Percentiles rank a stretch among this genome's conserved stretches.
Evolutionary conservation across 2,797 vertebrate species (phyloP).

Genomic region (Acanthurus leucopareius): DNA sequence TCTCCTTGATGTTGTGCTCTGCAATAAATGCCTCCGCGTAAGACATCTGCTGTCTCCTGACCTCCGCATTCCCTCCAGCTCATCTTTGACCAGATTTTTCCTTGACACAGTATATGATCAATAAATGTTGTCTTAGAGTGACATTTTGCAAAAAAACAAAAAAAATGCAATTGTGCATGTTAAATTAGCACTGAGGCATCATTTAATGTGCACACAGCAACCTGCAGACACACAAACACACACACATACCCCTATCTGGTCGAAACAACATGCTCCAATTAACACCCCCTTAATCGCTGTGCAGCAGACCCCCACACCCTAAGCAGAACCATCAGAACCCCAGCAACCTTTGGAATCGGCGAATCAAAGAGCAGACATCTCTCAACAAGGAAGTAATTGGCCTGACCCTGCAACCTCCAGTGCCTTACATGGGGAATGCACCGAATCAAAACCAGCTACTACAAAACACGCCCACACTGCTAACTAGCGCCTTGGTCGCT

Average conservation of each 20-base stretch:
- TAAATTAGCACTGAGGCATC: slow-evolving; percentile 59
- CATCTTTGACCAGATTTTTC: no score
- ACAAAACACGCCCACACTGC: slow-evolving; percentile 85
- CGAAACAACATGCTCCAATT: slow-evolving; percentile 87
- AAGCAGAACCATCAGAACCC: slow-evolving; percentile 88
- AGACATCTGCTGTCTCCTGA: no score
- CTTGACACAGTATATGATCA: not conserved
- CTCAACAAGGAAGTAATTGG: slow-evolving; percentile 96
- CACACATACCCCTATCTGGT: slow-evolving; percentile 32
- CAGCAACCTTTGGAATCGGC: slow-evolving; percentile 70
- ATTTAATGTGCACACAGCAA: slow-evolving; percentile 55
- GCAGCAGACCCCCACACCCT: slow-evolving; percentile 73
- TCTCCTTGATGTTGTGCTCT: no score
- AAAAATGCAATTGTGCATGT: slow-evolving; percentile 21
- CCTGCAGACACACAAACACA: slow-evolving; percentile 45
- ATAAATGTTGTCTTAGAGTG: not conserved
- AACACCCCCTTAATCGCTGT: slow-evolving; percentile 84
- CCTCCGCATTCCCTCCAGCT: no score
- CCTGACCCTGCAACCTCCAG: slow-evolving; percentile 92
- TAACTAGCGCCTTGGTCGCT: slow-evolving; percentile 75
- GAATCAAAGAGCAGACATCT: slow-evolving; percentile 94
- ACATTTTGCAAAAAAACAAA: slow-evolving; percentile 16
- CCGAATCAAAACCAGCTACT: slow-evolving; percentile 78
- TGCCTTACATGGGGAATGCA: slow-evolving; percentile 90
- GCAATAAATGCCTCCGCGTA: no score